Percentiles rank a stretch among this genome's conserved stretches.
Evolutionary conservation across 2,797 vertebrate genomes (phyloP).

Genomic region (Pseudomugil tenellus): DNA sequence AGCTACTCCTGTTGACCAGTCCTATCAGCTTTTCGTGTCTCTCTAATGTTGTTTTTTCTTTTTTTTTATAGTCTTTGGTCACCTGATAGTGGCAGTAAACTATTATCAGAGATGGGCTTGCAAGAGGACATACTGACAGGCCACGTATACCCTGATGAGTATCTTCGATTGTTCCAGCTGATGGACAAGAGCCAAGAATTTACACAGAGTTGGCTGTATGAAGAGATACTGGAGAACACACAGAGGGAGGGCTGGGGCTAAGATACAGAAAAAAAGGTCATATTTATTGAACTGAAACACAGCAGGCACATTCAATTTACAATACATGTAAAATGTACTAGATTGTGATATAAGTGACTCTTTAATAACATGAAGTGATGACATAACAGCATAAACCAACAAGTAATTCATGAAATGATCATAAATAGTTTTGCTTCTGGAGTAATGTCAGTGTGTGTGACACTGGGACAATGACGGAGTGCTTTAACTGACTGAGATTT

Average conservation of each 20-base stretch:
- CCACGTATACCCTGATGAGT: slow-evolving; percentile 86
- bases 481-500: background rate
- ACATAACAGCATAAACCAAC: background rate
- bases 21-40: background rate
- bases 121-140: slow-evolving; percentile 73
- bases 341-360: slow-evolving; percentile 5
- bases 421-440: slow-evolving; percentile 22
- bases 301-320: slow-evolving; percentile 2
- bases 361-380: background rate
- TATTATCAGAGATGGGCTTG: slow-evolving; percentile 82
- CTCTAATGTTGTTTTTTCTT: slow-evolving; percentile 5
- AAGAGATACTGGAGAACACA: slow-evolving; percentile 82
- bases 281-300: slow-evolving; percentile 23
- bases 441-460: background rate
- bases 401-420: slow-evolving; percentile 4
- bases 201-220: slow-evolving; percentile 87
- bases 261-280: slow-evolving; percentile 17
- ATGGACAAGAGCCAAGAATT: slow-evolving; percentile 86
- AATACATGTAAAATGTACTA: background rate
- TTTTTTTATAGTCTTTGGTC: slow-evolving; percentile 85
- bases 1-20: background rate
- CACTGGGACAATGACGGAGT: background rate
- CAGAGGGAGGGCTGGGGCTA: slow-evolving; percentile 59
- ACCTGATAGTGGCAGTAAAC: slow-evolving; percentile 73
- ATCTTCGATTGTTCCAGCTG: slow-evolving; percentile 87